A percentile compares a stretch with the other conserved stretches of the same genome.
Evolutionary conservation across 2,797 vertebrate species (phyloP).

Genomic region (Enteromius unitaeniatus): DNA sequence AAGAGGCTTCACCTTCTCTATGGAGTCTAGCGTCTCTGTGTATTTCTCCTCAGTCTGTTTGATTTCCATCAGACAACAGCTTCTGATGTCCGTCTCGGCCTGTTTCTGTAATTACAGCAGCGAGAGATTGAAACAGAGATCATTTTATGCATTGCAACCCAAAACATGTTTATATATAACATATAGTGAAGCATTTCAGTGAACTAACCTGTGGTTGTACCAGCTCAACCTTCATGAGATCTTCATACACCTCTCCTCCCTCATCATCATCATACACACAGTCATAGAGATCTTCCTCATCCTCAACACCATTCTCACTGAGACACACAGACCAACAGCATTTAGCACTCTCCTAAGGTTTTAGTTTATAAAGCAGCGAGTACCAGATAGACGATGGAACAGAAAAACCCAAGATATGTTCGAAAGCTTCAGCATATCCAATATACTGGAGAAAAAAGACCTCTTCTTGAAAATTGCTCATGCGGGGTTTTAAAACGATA

Average conservation of each 20-base stretch:
- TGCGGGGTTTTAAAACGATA: conserved; percentile 7
- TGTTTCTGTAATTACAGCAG: conserved; percentile 83
- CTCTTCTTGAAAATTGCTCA: background rate
- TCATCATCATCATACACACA: conserved; percentile 97
- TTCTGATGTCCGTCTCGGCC: conserved; percentile 91
- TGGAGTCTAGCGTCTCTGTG: conserved; percentile 94
- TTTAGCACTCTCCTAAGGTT: background rate
- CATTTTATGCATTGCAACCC: background rate
- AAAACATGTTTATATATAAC: background rate
- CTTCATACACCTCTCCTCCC: conserved; percentile 95
- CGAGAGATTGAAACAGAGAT: conserved; percentile 2
- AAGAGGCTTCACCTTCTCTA: conserved; percentile 87
- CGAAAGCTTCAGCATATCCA: background rate
- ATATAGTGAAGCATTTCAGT: background rate
- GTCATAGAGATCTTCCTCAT: conserved; percentile 94
- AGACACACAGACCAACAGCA: conserved; percentile 41
- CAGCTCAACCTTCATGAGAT: conserved; percentile 94
- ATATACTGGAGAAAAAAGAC: conserved; percentile 6
- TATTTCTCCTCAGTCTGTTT: conserved; percentile 98
- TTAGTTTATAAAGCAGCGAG: background rate
- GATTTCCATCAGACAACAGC: conserved; percentile 94
- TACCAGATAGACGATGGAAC: background rate
- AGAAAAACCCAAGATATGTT: background rate
- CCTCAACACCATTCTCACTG: conserved; percentile 89
- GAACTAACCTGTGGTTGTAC: conserved; percentile 82